Percentiles rank a stretch among this genome's conserved stretches.
phyloP scores from a whole-genome alignment of 2,888 invertebrate species.

The Seira ritae region DNA sequence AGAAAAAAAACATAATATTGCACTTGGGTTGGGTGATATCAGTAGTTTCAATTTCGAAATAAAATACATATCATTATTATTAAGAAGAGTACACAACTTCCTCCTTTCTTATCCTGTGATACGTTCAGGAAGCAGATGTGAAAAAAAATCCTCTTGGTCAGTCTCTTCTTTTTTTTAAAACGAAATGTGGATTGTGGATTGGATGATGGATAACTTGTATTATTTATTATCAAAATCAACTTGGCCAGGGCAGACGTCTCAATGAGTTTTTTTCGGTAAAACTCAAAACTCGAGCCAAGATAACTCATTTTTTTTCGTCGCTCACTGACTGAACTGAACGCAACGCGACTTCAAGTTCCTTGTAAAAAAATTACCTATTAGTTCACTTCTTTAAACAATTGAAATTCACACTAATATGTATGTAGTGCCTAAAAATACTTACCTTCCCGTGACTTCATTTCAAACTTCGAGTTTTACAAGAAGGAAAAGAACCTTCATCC shows the following conservation, averaged over 20 bases:
- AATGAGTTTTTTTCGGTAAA: not conserved
- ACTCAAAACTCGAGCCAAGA: not conserved
- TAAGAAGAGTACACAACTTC: slow-evolving; percentile 25
- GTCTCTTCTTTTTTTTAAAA: not conserved
- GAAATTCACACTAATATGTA: no score
- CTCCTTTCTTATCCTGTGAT: slow-evolving; percentile 25
- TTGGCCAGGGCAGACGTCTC: not conserved
- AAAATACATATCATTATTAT: slow-evolving; percentile 18
- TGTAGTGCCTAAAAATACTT: no score
- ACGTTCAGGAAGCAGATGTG: slow-evolving; percentile 8
- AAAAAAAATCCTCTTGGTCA: not conserved
- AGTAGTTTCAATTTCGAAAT: slow-evolving; percentile 14
- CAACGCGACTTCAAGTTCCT: not conserved
- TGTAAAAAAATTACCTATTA: no score
- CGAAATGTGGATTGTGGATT: not conserved
- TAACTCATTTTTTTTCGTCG: slow-evolving; percentile 14
- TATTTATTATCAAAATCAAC: slow-evolving; percentile 1
- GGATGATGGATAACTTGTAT: not conserved
- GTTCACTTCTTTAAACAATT: no score
- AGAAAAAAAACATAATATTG: slow-evolving; percentile 47
- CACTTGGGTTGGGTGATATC: slow-evolving; percentile 33
- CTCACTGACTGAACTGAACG: not conserved
- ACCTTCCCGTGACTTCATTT: slow-evolving; percentile 41
- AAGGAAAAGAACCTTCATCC: no score
- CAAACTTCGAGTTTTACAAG: not conserved